phyloP scores from a whole-genome alignment of 2,888 invertebrate species.

The Hydroisotoma schaefferi region DNA sequence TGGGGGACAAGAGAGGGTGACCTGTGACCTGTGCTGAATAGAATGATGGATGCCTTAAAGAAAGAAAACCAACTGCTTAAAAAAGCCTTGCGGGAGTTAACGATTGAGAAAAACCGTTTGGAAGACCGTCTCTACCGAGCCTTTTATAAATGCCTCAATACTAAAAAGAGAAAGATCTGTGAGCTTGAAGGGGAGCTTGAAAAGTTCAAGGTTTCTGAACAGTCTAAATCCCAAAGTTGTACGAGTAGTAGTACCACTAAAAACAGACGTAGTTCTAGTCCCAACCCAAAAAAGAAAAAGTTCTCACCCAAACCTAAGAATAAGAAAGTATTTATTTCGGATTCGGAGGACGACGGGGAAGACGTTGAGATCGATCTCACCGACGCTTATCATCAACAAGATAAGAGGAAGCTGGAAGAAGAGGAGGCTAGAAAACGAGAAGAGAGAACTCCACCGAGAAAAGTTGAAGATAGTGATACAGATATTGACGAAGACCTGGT shows the following conservation, averaged over 20 bases:
- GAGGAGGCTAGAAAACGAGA: not conserved
- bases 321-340: not conserved
- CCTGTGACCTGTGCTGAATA: no score
- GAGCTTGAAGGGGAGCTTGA: constrained; percentile 13
- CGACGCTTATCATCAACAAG: not conserved
- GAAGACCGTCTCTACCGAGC: constrained; percentile 18
- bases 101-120: constrained; percentile 20
- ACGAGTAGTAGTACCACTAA: no score
- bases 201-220: not conserved
- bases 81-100: constrained; percentile 10
- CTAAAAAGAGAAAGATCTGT: constrained; percentile 25
- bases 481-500: constrained; percentile 19
- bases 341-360: constrained; percentile 1
- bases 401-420: no score
- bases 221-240: no score
- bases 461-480: constrained; percentile 20
- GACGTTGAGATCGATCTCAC: not conserved
- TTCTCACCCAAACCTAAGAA: not conserved
- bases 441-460: not conserved
- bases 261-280: no score
- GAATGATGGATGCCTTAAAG: constrained; percentile 7
- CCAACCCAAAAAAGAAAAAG: not conserved
- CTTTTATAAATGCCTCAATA: constrained; percentile 12
- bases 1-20: no score
- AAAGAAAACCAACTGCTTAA: constrained; percentile 13